Evolutionary conservation across 1,140 invertebrate species (phyloP).

Genomic region (Procambarus clarkii): DNA sequence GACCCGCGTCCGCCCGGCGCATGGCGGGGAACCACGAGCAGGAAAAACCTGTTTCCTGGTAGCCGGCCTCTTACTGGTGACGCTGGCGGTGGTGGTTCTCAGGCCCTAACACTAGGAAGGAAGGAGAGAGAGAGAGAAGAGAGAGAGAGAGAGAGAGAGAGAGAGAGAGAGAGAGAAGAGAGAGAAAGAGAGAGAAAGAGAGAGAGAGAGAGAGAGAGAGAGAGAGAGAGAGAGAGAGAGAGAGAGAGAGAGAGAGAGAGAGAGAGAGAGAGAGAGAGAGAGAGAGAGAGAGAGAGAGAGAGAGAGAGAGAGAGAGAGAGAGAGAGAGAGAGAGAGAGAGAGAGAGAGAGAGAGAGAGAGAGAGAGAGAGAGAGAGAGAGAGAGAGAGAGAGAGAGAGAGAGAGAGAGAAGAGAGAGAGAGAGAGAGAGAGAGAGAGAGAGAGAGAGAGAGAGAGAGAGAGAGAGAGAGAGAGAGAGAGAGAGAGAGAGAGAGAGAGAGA

Average conservation of each 20-base stretch:
- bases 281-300: constrained; percentile 27
- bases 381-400: constrained; percentile 29
- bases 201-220: constrained; percentile 38
- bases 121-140: neutral
- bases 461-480: constrained; percentile 34
- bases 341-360: constrained; percentile 19
- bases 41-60: too few relatives aligned
- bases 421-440: neutral
- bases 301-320: constrained; percentile 31
- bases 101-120: too few relatives aligned
- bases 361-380: constrained; percentile 16
- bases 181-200: too few relatives aligned
- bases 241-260: constrained; percentile 38
- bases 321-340: constrained; percentile 25
- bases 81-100: too few relatives aligned
- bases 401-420: constrained; percentile 12
- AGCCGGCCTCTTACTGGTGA: too few relatives aligned
- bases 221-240: constrained; percentile 43
- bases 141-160: neutral
- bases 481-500: constrained; percentile 38
- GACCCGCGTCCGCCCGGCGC: too few relatives aligned
- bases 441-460: constrained; percentile 28
- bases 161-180: neutral
- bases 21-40: too few relatives aligned
- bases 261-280: constrained; percentile 25